phyloP scores from a whole-genome alignment of 2,113 vertebrate species.

The Tetrax tetrax region DNA sequence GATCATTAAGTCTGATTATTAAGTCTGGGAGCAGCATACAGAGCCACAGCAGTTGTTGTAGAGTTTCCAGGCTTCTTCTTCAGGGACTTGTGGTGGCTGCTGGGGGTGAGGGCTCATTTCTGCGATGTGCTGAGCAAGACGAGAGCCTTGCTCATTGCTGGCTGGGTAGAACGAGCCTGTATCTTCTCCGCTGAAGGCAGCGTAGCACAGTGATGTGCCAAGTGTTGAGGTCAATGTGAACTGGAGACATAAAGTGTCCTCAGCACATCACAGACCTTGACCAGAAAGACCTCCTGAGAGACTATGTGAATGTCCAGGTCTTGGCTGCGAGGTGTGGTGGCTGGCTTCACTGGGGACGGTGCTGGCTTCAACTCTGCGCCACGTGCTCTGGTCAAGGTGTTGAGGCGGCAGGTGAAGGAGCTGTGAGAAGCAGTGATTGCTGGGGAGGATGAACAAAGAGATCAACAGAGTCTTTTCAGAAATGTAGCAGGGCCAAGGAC shows the following conservation, averaged over 20 bases:
- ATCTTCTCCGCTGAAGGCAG: background rate
- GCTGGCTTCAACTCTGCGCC: background rate
- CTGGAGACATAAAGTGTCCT: background rate
- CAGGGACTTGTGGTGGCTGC: background rate
- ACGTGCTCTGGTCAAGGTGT: background rate
- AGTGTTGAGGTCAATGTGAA: background rate
- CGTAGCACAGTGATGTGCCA: accelerated
- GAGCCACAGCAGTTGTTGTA: background rate
- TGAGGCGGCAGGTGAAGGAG: background rate
- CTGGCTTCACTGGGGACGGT: background rate
- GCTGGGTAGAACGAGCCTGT: background rate
- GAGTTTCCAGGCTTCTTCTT: background rate
- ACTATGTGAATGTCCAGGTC: background rate
- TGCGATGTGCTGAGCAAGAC: background rate
- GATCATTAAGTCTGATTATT: constrained; percentile 21
- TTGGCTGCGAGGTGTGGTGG: background rate
- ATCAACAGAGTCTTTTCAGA: background rate
- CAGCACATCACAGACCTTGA: background rate
- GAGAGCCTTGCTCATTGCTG: background rate
- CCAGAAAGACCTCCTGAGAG: background rate
- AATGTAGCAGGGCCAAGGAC: background rate
- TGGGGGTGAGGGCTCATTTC: background rate
- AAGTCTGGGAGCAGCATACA: background rate
- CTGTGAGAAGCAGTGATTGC: accelerated
- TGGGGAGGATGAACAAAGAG: background rate